Base-by-base conservation (phyloP, 2,113 vertebrate species). In the Delphinapterus leucas region DNA sequence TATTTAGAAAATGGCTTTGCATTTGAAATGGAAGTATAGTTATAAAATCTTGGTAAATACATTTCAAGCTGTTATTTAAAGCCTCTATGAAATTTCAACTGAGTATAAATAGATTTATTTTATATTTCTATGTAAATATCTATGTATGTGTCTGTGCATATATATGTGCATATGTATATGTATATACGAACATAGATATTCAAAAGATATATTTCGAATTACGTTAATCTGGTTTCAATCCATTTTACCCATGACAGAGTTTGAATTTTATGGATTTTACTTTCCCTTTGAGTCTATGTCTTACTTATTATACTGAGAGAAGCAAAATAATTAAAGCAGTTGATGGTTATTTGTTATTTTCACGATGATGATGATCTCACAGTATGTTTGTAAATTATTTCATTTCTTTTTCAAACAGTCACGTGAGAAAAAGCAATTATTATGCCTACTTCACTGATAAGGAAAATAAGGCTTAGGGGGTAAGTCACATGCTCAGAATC, bases 1-100 rank as follows among this genome's bases (percentile, higher is more conserved):
- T 97, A 97, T 97, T 97, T 96, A 96, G 92, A 97, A 97, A 96
- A 77, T 76, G 47, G 44, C 80, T 97, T 97, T 97, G 84, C 79
- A 90, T 96, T 67, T 74, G 47, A 97, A 97, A 96, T 86, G 14
- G 58, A 87, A 96, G n/a, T 47, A 81, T 17, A 41, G 41, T 63
- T 92, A 88, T 55, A 96, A 97, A 96, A 96, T 89, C 74, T 86
- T 84, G 70, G 79, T 93, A 96, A 97, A 97, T 92, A 96, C 26
- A 67, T 92, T 93, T 96, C 68, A 95, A 93, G 67, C 85, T 93
- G 31, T 93, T 95, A 93, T 88, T 96, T 96, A 82, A 97, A 97
- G 92, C 58, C 68, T 91, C 85, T 49, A 15, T 97, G 55, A 95
- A 89, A 97, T 83, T 93, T 93, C 80, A 80, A 65, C 41, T 76